Evolutionary conservation across 2,888 invertebrate genomes (phyloP), one percentile per base, ranked within the genome.

Genomic region (Portevinia maculata): DNA sequence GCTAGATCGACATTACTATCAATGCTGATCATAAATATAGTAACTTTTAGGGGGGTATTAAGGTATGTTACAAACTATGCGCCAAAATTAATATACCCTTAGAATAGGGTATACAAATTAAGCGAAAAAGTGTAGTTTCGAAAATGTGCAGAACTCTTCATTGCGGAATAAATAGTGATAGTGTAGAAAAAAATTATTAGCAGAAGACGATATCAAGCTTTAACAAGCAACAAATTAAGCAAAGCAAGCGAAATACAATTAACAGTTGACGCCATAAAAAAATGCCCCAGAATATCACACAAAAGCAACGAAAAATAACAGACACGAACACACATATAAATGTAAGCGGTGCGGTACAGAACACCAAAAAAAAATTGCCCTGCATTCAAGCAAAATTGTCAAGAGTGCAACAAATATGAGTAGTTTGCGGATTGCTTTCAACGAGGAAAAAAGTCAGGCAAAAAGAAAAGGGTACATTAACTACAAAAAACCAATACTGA

Each of bases 391-490:
- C 21, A 48, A 6, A 60, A 46, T 21, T 62, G 60, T 1, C 34
- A 48, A 13, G 1, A 55, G 15, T 67, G 53, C 30, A 67, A 53
- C 6, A 44, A 37, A 32, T 19, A 9, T 8, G 44, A 53, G 8
- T 44, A 53, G 19, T 32, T 41, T 24, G 44, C 65, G 28, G 65
- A 65, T n/a, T 67, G 60, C 30, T 59, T 44, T 4, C 59, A 44
- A 9, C 59, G 32, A 44, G 44, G 37, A 46, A 59, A 59, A 32
- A 37, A 21, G 6, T 2, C 34, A 5, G 24, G 24, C n/a, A 39
- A 21, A 13, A 39, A 28, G 3, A 15, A 59, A 17, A 59, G 34
- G n/a, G 28, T 30, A 59, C 11, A 59, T 5, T 9, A 37, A 1
- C 1, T 41, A 19, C 2, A 41, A 9, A 2, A 41, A 41, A 41